A percentile compares a stretch with the other conserved stretches of the same genome.
Evolutionary conservation across 2,113 vertebrate species (phyloP).

Genomic region (Microcebus jonahi): DNA sequence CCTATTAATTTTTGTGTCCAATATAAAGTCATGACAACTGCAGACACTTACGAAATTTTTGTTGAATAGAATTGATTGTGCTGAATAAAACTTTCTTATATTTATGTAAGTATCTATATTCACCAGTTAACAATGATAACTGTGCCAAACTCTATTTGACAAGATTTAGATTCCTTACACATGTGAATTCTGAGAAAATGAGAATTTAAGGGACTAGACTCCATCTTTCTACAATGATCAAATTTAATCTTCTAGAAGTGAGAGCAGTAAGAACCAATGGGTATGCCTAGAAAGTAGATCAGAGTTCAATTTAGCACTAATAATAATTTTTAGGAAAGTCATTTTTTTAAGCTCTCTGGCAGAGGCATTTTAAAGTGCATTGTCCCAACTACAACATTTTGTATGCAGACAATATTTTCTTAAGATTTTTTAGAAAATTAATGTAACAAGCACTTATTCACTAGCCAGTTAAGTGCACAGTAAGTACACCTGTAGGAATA

Average conservation of each 20-base stretch:
- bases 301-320: not conserved
- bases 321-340: not conserved
- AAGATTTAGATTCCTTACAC: conserved; percentile 12
- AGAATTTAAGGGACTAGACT: not conserved
- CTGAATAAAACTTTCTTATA: not conserved
- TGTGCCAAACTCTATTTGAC: not conserved
- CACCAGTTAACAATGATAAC: not conserved
- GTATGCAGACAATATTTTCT: not conserved
- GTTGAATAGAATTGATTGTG: not conserved
- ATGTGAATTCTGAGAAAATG: conserved; percentile 8
- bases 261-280: not conserved
- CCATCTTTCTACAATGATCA: not conserved
- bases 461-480: not conserved
- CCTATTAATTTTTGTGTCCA: not conserved
- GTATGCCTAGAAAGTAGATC: not conserved
- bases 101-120: not conserved
- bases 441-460: not conserved
- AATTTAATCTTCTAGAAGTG: not conserved
- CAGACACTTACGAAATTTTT: not conserved
- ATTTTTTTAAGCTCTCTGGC: not conserved
- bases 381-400: not conserved
- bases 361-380: not conserved
- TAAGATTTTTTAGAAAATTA: not conserved
- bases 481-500: not conserved
- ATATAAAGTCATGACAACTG: not conserved